Evolutionary conservation across 2,797 vertebrate genomes (phyloP).

Genomic region (Brachymystax lenok): DNA sequence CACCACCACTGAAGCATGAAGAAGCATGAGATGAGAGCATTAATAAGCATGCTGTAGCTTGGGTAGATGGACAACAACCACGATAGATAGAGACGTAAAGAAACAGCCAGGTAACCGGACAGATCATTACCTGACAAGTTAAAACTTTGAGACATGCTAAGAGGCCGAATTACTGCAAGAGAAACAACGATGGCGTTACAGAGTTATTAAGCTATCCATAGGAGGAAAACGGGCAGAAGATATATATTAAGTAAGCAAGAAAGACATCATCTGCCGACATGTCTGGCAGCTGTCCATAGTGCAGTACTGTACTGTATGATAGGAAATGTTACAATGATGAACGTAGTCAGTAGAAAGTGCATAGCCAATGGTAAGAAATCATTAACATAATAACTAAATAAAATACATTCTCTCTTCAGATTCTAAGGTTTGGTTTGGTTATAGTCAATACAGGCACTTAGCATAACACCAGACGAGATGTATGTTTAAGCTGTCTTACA

Average conservation of each 20-base stretch:
- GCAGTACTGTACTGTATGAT: slow-evolving; percentile 2
- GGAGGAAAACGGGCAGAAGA: neutral
- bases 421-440: slow-evolving; percentile 19
- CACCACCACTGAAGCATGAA: slow-evolving; percentile 73
- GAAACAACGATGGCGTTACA: slow-evolving; percentile 75
- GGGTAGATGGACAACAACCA: slow-evolving; percentile 70
- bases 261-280: slow-evolving; percentile 9
- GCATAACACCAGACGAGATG: slow-evolving; percentile 40
- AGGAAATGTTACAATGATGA: slow-evolving; percentile 1
- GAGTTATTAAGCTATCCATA: slow-evolving; percentile 45
- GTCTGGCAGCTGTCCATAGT: slow-evolving; percentile 27
- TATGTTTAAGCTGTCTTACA: slow-evolving; percentile 30
- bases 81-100: slow-evolving; percentile 66
- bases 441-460: slow-evolving; percentile 55
- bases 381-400: slow-evolving; percentile 30
- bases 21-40: slow-evolving; percentile 74
- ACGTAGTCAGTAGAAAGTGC: slow-evolving; percentile 27
- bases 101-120: slow-evolving; percentile 73
- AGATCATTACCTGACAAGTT: slow-evolving; percentile 95
- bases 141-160: slow-evolving; percentile 99
- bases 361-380: slow-evolving; percentile 38
- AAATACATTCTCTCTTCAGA: neutral
- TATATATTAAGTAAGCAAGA: neutral
- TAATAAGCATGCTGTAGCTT: slow-evolving; percentile 7
- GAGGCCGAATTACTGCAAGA: slow-evolving; percentile 91